Evolutionary conservation across 2,888 invertebrate genomes (phyloP), one percentile per base, ranked within the genome.

Genomic region (Bunonema sp.): DNA sequence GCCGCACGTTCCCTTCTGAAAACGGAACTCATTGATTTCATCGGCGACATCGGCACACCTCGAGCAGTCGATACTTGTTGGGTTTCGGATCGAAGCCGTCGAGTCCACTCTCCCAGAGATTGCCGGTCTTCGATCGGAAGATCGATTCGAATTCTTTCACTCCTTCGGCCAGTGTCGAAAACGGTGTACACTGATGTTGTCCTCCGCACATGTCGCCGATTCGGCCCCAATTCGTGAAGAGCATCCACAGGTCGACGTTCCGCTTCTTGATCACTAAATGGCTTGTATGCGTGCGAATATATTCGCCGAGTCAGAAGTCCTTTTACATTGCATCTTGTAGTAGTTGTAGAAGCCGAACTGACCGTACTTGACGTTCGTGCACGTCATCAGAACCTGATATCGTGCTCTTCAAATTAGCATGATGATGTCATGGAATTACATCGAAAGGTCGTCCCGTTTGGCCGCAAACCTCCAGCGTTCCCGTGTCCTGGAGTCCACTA

Each of bases 171-270:
- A 65, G 45, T 3, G 60, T 63, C 12, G 63, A 60, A 52, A 70
- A 74, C 2, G 75, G 74, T 3, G 74, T 75, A 44, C 72, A 71
- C 57, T 75, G 74, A 47, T 40, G 40, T 22, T 37, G 47, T 33
- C 58, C 56, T 28, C 59, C 59, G 12, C 32, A 18, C 4, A 44
- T 46, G 4, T 70, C 69, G 12, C 75, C 76, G 24, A 76, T 73
- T 30, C 75, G 59, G 4, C 76, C 76, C 75, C 76, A 76, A 23
- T 74, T 69, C 12, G 74, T 76, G 61, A 76, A 75, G 41, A 76
- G 50, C 30, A 75, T 55, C 50, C 69, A 73, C 37, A 76, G 50
- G 44, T 74, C 71, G 52, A 72, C 64, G 18, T 66, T 65, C 37
- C 31, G 8, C 7, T 5, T 8, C 69, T 76, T 75, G 70, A 76